Conservation (phyloP, 1,140 invertebrate genomes). For the Melipona quadrifasciata region DNA sequence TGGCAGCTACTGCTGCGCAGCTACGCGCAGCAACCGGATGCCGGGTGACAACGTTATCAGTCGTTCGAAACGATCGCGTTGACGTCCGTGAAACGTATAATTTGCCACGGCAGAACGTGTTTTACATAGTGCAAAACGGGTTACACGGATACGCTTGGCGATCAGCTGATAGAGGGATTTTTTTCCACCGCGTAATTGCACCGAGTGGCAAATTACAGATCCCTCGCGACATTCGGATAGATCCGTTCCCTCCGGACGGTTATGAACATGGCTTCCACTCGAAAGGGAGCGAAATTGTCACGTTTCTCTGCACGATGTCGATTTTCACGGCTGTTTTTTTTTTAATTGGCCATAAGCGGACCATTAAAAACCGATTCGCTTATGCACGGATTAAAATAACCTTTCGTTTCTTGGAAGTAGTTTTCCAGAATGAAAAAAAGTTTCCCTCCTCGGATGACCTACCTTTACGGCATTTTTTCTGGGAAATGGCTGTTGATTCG, state of each 20-base stretch:
- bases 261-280: not conserved
- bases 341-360: not conserved
- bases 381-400: not conserved
- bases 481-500: not conserved
- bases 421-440: too few relatives aligned
- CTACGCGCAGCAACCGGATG: too few relatives aligned
- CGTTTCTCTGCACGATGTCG: not conserved
- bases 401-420: not conserved
- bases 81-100: conserved; percentile 29
- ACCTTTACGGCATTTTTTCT: not conserved
- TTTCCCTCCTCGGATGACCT: not conserved
- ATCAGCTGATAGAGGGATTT: conserved; percentile 31
- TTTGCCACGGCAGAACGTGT: conserved; percentile 18
- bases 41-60: not conserved
- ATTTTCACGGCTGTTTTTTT: not conserved
- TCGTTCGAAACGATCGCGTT: not conserved
- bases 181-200: conserved; percentile 22
- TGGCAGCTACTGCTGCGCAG: too few relatives aligned
- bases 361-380: too few relatives aligned
- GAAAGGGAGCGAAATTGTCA: conserved; percentile 16
- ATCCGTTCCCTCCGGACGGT: not conserved
- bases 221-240: not conserved
- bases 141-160: conserved; percentile 16
- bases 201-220: conserved; percentile 39
- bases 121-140: conserved; percentile 21